Evolutionary conservation across 2,797 vertebrate species (phyloP), one percentile per base, ranked within the genome.

Genomic region (Enteromius argenteus): DNA sequence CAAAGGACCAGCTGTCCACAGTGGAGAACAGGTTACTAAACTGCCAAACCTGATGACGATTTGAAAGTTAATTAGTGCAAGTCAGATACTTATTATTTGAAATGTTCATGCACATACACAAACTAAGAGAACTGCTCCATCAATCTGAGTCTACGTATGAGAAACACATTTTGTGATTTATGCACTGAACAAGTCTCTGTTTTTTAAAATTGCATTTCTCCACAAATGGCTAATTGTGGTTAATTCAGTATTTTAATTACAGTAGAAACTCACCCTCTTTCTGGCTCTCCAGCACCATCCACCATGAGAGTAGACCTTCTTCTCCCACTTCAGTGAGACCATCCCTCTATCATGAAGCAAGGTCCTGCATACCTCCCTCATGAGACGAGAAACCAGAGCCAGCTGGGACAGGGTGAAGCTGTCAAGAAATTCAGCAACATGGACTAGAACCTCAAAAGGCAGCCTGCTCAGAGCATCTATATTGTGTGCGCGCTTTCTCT

Each of bases 371-470:
- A 99, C 96, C 64, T 97, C 96, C 88, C 97, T 97, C 97, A 98
- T 97, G 80, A 97, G 92, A 71, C 84, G 90, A 0, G 97, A 99
- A 67, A 97, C 98, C 91, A 97, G 95, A 0, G 98, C 97, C 76
- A 99, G 93, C 92, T 99, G 98, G 69, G 95, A 96, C 83, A 99
- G 95, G 81, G 97, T 98, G 89, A 97, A 92, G 86, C 97, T 97
- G 93, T 99, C 98, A 91, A 99, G 92, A 93, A 98, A 99, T 19
- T 92, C 93, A 3, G 97, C 97, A 66, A 99, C 91, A 87, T 98
- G 96, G 67, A 96, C 95, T 75, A 99, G 91, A 83, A 98, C 90
- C 91, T 98, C 98, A 44, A 96, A 94, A 14, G 97, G 97, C 58
- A 98, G 94, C 72, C 88, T 94, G 89, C 94, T 97, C 69, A 99